Evolutionary conservation across 2,113 vertebrate genomes (phyloP).

Genomic region (Phyllostomus hastatus): DNA sequence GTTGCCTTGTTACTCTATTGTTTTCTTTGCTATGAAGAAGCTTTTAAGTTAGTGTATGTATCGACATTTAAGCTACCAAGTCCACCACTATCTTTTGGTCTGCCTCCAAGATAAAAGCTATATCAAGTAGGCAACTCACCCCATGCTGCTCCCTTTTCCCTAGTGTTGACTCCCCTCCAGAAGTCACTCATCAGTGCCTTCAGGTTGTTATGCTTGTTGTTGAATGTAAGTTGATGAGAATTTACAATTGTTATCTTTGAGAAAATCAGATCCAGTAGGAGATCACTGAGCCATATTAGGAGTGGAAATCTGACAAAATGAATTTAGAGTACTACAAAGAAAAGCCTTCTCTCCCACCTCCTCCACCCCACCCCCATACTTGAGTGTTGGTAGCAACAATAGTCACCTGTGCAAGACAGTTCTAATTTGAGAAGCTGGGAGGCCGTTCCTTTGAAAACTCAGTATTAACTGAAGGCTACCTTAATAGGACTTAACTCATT

Average conservation of each 20-base stretch:
- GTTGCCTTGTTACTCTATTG: background rate
- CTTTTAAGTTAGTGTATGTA: background rate
- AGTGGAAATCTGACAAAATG: background rate
- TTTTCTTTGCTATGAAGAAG: background rate
- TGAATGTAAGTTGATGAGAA: background rate
- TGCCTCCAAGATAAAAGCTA: background rate
- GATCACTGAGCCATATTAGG: background rate
- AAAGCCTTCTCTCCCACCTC: background rate
- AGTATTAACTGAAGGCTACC: background rate
- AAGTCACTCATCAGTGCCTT: background rate
- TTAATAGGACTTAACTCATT: background rate
- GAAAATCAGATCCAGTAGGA: background rate
- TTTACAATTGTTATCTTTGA: background rate
- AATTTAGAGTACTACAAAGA: background rate
- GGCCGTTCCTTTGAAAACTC: background rate
- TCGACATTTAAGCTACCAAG: background rate
- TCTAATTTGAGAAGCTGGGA: background rate
- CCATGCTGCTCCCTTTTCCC: background rate
- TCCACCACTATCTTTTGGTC: background rate
- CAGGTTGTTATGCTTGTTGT: background rate
- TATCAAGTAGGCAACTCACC: background rate
- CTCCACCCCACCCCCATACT: too few relatives aligned
- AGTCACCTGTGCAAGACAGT: background rate
- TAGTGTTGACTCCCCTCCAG: background rate
- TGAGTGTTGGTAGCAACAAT: background rate